Base-by-base conservation (phyloP, 2,113 vertebrate genomes). In the Oxygymnocypris stewartii region DNA sequence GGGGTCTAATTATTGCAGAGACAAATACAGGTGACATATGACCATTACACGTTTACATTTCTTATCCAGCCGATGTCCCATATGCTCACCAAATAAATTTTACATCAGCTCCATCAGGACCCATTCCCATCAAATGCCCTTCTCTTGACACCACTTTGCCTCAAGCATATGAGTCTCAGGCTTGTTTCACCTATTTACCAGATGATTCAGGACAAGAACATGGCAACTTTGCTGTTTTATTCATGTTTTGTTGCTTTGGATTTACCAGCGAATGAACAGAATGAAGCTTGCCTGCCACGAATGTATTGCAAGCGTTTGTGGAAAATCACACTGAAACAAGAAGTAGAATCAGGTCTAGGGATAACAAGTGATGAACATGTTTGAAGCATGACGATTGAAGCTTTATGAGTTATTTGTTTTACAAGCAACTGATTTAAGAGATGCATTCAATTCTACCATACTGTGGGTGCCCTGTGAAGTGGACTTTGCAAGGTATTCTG, bases 141-240 rank as follows among this genome's bases (percentile, higher is more conserved):
- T 47, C 65, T 84, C 61, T 31, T 87, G 85, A 81, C 85, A 88
- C 51, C 11, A 25, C 28, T 76, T 80, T 88, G 85, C 73, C 67
- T 51, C 2, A 67, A 75, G 82, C 75, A 18, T 74, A 82, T 40
- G 40, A 84, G 87, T 63, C 78, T 80, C 20, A 80, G 54, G 73
- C 42, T 47, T 13, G 5, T 76, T 76, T 76, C n/a, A 16, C 73
- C 42, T 25, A 6, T 76, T 76, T 47, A 76, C 73, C 73, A 76
- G n/a, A 76, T 76, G 42, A 76, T 47, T 76, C 73, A 49, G n/a
- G 42, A 76, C 73, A 76, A 76, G 73, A 76, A 49, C 73, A 76
- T 76, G 73, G 12, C 73, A 49, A 13, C 23, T 47, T 76, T 44
- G 73, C 73, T 47, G 42, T 76, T 76, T 76, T 49, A 76, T 76